Base-by-base conservation (phyloP, 2,113 vertebrate genomes). In the Colossoma macropomum region DNA sequence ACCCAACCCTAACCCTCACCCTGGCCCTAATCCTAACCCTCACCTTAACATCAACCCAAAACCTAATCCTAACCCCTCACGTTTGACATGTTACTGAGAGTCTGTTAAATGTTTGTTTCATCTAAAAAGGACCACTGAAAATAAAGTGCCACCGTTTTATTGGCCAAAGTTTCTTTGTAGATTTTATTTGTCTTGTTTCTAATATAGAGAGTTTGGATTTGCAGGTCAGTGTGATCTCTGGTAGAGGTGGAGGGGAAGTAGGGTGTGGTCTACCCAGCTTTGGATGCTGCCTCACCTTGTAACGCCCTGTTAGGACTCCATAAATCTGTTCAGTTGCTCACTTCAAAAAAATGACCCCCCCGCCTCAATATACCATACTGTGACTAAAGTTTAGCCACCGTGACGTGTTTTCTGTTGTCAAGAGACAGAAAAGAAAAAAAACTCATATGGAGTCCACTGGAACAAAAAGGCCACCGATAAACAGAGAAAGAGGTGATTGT, bases 251-350 rank as follows among this genome's bases (percentile, higher is more conserved):
- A 68, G 48, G 45, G 73, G 78, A 84, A 78, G 41, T 71, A 83
- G 68, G 41, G 30, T 59, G 56, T 2, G 59, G n/a, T 2, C n/a
- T 27, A 23, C 80, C 79, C 71, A 83, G 83, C 86, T 87, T 71
- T 30, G 82, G 88, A 83, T 23, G 28, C 80, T 87, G 87, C 75
- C 84, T 69, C 83, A 74, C 89, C 89, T 48, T 66, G 90, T 93
- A 92, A 94, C 68, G 85, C 91, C 88, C 89, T 86, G 87, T 92
- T 91, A 90, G 81, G 88, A 90, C 88, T 90, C 89, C 86, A 90
- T 92, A 93, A 93, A 93, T 92, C 89, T 87, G 90, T 92, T 92
- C 91, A 90, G 91, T 90, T 66, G 62, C 54, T 76, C 81, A 87
- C 90, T 91, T 85, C 84, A 85, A 84, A 86, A 87, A 89, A 85